Conservation (phyloP, 2,888 invertebrate species). For the Tetanocera ferruginea region DNA sequence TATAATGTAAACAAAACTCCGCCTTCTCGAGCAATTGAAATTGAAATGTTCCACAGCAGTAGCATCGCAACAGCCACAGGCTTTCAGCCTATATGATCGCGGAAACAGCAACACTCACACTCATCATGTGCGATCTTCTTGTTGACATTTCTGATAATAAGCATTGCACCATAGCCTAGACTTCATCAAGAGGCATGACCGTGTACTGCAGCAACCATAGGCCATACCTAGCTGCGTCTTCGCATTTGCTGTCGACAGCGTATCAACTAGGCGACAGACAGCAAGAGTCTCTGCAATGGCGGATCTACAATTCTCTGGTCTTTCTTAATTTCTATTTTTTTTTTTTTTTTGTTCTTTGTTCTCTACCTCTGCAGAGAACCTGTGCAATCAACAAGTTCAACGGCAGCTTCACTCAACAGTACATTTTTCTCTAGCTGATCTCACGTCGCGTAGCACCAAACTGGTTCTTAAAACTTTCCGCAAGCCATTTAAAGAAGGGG, state of each 20-base stretch:
- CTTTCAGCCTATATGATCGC: background rate
- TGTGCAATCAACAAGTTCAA: slow-evolving; percentile 30
- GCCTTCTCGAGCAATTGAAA: slow-evolving; percentile 54
- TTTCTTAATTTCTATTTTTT: background rate
- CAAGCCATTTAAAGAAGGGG: background rate
- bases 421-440: slow-evolving; percentile 29
- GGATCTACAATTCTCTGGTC: background rate
- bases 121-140: background rate
- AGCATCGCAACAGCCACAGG: slow-evolving; percentile 5
- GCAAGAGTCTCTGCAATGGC: slow-evolving; percentile 17
- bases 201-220: too few species aligned
- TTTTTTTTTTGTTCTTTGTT: background rate
- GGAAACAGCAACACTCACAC: slow-evolving; percentile 8
- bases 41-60: slow-evolving; percentile 41
- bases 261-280: background rate
- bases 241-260: background rate
- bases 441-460: slow-evolving; percentile 23
- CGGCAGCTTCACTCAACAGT: slow-evolving; percentile 35
- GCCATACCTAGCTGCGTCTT: background rate
- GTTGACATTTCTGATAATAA: background rate
- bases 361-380: background rate
- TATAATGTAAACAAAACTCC: slow-evolving; percentile 68
- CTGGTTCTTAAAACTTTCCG: slow-evolving; percentile 30
- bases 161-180: background rate
- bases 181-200: background rate